Evolutionary conservation across 2,888 invertebrate genomes (phyloP), one percentile per base, ranked within the genome.

Genomic region (Metellina segmentata): DNA sequence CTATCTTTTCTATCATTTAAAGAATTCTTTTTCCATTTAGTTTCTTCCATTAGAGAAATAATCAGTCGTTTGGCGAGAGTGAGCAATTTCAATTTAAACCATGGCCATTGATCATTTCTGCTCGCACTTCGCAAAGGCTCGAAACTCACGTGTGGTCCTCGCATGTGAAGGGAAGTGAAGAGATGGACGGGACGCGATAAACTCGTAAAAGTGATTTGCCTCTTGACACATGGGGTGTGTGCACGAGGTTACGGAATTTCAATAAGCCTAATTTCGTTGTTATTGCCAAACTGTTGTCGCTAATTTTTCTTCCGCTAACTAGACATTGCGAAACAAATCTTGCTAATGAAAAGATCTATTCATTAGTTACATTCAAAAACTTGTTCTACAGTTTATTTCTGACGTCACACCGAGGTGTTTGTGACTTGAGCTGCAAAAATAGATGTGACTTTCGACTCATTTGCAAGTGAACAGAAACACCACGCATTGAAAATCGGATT

Each of bases 81-180:
- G 61, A 79, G n/a, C 81, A n/a, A 81, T 83, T 83, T 74, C 83
- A 74, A 83, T 83, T 72, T 83, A 16, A 83, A 61, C 20, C 83
- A 11, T 2, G 19, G 83, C 83, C 83, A 83, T 83, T 83, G 83
- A 83, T 83, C 83, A 83, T 34, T 72, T 83, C 83, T 83, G 51
- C 49, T 7, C 6, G 34, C 72, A n/a, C 20, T 74, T 53, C 20
- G 13, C 20, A 7, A 53, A 52, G 20, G 52, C n/a, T 20, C n/a
- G 51, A 51, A 74, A 74, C 74, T 83, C 74, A 72, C 74, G 83
- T 83, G 83, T 83, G 83, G 83, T 83, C 83, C 16, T 11, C 34
- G 19, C 83, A 74, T 20, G 19, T 19, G 19, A 20, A 34, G n/a
- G 4, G 20, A 72, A 20, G 72, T 72, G 34, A 20, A 20, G 72